Conservation (phyloP, 2,888 invertebrate genomes). For the Anarsia innoxiella region DNA sequence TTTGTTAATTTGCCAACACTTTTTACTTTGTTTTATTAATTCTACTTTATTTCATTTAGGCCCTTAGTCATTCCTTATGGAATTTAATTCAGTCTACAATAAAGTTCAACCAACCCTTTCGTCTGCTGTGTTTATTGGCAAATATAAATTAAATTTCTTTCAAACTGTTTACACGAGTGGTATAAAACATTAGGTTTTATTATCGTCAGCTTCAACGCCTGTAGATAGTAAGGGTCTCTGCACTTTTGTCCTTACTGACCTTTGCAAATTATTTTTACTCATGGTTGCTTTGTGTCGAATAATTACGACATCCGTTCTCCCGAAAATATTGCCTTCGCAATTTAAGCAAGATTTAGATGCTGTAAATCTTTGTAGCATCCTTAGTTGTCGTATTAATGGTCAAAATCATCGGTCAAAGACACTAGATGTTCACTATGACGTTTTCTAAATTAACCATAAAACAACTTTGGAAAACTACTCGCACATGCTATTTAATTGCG, state of each 20-base stretch:
- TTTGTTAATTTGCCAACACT: too few species aligned
- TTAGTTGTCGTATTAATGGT: background rate
- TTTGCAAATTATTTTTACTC: slow-evolving; percentile 10
- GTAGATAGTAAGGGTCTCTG: slow-evolving; percentile 12
- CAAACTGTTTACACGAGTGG: background rate
- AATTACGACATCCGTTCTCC: slow-evolving; percentile 2
- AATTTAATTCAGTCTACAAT: too few species aligned
- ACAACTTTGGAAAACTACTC: slow-evolving; percentile 31
- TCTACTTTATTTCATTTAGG: too few species aligned
- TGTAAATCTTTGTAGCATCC: background rate
- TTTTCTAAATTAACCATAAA: background rate
- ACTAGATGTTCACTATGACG: slow-evolving; percentile 1
- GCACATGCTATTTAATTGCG: slow-evolving; percentile 26
- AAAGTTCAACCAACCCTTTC: too few species aligned
- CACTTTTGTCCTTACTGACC: slow-evolving; percentile 10
- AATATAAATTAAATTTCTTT: slow-evolving; percentile 3
- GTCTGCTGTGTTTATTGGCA: background rate
- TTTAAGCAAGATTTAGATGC: too few species aligned
- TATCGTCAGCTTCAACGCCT: background rate
- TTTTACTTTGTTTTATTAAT: too few species aligned
- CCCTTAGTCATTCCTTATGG: too few species aligned
- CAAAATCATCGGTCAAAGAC: slow-evolving; percentile 8
- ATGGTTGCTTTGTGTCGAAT: slow-evolving; percentile 6
- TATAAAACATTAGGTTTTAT: slow-evolving; percentile 6
- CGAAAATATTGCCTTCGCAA: background rate